A percentile compares a stretch with the other conserved stretches of the same genome.
phyloP scores from a whole-genome alignment of 2,888 invertebrate genomes.

The Ormyrus rosae region DNA sequence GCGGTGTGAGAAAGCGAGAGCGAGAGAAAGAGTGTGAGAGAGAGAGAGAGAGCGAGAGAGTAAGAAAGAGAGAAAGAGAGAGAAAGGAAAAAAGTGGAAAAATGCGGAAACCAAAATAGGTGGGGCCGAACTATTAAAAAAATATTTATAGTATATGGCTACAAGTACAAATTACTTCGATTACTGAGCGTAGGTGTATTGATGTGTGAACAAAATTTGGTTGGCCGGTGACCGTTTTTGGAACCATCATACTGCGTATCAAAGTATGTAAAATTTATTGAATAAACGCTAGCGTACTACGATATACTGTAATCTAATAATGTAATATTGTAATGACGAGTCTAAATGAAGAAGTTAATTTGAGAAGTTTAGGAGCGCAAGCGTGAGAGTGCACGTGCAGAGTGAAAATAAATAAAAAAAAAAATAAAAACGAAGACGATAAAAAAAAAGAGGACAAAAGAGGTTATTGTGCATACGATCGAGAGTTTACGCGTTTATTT shows the following conservation, averaged over 20 bases:
- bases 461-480: slow-evolving; percentile 74
- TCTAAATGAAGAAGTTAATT: slow-evolving; percentile 75
- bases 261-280: slow-evolving; percentile 76
- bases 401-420: slow-evolving; percentile 61
- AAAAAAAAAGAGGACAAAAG: slow-evolving; percentile 65
- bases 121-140: slow-evolving; percentile 72
- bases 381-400: slow-evolving; percentile 71
- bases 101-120: slow-evolving; percentile 64
- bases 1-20: slow-evolving; percentile 58
- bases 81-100: slow-evolving; percentile 62
- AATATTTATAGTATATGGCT: slow-evolving; percentile 76
- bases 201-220: slow-evolving; percentile 76
- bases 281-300: slow-evolving; percentile 76
- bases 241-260: slow-evolving; percentile 76
- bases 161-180: slow-evolving; percentile 77
- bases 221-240: slow-evolving; percentile 76
- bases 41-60: slow-evolving; percentile 27
- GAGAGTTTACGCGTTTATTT: slow-evolving; percentile 64
- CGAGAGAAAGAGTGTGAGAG: slow-evolving; percentile 55
- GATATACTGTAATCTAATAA: slow-evolving; percentile 76
- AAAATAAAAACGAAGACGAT: slow-evolving; percentile 63
- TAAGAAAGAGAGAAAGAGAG: slow-evolving; percentile 57
- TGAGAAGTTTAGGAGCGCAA: slow-evolving; percentile 71
- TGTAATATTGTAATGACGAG: slow-evolving; percentile 76
- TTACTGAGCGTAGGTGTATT: slow-evolving; percentile 76